These are phyloP conservation scores for Python bivittatus DNA, from an alignment of 2,113 vertebrate species.

Conservation along the genomic window DNA sequence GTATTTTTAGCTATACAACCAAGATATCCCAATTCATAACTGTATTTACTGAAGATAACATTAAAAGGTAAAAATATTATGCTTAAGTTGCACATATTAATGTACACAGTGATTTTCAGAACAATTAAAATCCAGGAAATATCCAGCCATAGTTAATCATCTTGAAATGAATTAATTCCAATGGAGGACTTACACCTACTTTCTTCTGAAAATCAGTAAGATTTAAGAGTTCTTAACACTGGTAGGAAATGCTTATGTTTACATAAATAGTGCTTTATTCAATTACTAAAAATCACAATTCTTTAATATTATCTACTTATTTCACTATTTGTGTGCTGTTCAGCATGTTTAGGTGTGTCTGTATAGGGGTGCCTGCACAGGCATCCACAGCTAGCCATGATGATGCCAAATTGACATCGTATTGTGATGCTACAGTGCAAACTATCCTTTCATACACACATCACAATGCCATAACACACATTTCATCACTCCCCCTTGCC, in stretches of 20 bases:
- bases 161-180: not conserved
- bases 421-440: too few species aligned
- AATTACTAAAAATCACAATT: not conserved
- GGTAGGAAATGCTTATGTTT: not conserved
- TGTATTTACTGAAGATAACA: constrained; percentile 42
- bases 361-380: too few species aligned
- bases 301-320: not conserved
- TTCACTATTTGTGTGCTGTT: not conserved
- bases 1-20: constrained; percentile 25
- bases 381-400: too few species aligned
- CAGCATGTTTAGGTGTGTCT: too few species aligned
- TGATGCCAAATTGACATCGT: too few species aligned
- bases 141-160: not conserved
- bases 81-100: not conserved
- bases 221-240: too few species aligned
- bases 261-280: not conserved
- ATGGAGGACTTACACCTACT: not conserved
- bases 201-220: not conserved
- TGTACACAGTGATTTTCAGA: not conserved
- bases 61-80: not conserved
- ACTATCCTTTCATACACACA: too few species aligned
- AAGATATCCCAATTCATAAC: constrained; percentile 4
- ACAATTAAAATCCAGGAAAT: not conserved
- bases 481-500: too few species aligned
- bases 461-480: too few species aligned